Evolutionary conservation across 2,113 vertebrate genomes (phyloP).

Genomic region (Seriola aureovittata): DNA sequence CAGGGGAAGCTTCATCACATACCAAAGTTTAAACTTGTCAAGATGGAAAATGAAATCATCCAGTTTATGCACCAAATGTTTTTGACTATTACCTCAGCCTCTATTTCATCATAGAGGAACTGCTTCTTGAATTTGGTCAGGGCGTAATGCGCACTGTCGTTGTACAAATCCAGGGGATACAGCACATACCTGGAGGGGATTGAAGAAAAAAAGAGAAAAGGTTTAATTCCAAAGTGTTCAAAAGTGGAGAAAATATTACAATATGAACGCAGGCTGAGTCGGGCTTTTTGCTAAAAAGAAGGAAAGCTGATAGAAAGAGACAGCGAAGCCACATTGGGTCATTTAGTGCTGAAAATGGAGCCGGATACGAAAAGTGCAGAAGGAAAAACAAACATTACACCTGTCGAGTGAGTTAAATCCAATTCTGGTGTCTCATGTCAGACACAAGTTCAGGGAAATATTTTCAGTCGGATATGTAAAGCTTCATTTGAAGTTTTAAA

Average conservation of each 20-base stretch:
- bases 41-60: neutral
- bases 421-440: neutral
- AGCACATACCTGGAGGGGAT: constrained; percentile 90
- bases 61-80: neutral
- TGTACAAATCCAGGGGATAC: constrained; percentile 98
- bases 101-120: constrained; percentile 98
- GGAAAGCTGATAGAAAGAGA: neutral
- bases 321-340: neutral
- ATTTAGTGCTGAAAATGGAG: neutral
- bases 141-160: constrained; percentile 98
- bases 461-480: neutral
- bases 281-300: neutral
- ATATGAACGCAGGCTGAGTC: neutral
- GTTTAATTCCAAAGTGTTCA: neutral
- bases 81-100: constrained; percentile 90
- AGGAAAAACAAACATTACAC: neutral
- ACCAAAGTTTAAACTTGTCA: neutral
- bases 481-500: neutral
- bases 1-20: neutral
- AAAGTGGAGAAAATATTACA: neutral
- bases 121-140: constrained; percentile 99
- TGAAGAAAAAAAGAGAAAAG: neutral
- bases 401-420: too few species aligned
- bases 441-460: neutral
- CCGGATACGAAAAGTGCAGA: neutral